Evolutionary conservation across 2,888 invertebrate genomes (phyloP).

Genomic region (Pheosia gnoma): DNA sequence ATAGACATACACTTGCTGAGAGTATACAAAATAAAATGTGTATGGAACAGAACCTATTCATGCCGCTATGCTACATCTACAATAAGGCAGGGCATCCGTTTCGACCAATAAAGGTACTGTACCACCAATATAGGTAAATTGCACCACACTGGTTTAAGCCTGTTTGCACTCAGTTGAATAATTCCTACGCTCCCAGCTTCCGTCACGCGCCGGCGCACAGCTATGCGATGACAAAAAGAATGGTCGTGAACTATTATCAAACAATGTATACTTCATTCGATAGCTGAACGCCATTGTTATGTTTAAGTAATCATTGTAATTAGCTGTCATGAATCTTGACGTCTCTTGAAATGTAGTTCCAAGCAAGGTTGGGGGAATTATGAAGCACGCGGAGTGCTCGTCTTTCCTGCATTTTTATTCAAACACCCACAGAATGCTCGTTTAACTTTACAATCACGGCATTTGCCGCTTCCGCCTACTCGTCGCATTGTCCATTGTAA

Average conservation of each 20-base stretch:
- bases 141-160: constrained; percentile 15
- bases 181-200: constrained; percentile 39
- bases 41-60: not conserved
- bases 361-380: not conserved
- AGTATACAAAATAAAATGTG: too few relatives aligned
- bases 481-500: constrained; percentile 16
- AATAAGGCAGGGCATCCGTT: not conserved
- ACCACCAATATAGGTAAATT: constrained; percentile 9
- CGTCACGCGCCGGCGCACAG: constrained; percentile 40
- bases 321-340: constrained; percentile 17
- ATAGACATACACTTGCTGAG: too few relatives aligned
- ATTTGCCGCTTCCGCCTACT: constrained; percentile 25
- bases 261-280: constrained; percentile 38
- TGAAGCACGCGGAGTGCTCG: not conserved
- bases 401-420: constrained; percentile 7
- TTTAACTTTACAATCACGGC: constrained; percentile 14
- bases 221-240: constrained; percentile 37
- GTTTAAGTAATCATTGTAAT: constrained; percentile 18
- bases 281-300: constrained; percentile 33
- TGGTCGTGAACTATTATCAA: constrained; percentile 34
- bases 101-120: not conserved
- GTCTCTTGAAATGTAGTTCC: not conserved
- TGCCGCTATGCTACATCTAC: not conserved
- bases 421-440: constrained; percentile 6
- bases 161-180: constrained; percentile 19